phyloP scores from a whole-genome alignment of 2,888 invertebrate species.

The Crepidodera aurea region DNA sequence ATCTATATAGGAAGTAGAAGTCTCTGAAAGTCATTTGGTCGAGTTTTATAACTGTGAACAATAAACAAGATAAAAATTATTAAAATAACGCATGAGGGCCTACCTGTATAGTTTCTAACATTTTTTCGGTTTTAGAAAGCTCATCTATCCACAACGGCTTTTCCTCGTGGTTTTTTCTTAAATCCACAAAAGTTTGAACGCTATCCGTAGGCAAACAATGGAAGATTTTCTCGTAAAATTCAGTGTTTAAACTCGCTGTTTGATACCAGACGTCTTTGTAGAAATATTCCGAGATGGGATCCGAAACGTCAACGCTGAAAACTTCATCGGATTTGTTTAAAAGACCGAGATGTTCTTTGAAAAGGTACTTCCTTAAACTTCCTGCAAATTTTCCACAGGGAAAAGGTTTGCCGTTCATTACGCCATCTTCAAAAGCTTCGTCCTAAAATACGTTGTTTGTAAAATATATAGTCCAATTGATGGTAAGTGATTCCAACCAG shows the following conservation, averaged over 20 bases:
- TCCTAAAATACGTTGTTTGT: conserved; percentile 67
- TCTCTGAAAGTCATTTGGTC: too few species aligned
- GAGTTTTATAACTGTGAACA: too few species aligned
- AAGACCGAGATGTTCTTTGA: conserved; percentile 90
- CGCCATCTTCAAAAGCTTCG: conserved; percentile 79
- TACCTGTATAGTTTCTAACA: conserved; percentile 78
- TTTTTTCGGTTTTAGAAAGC: conserved; percentile 74
- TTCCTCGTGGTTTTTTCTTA: conserved; percentile 80
- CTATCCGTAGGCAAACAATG: conserved; percentile 88
- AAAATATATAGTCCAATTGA: too few species aligned
- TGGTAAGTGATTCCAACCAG: too few species aligned
- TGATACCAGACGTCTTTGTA: conserved; percentile 85
- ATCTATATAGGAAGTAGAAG: too few species aligned
- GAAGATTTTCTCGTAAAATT: conserved; percentile 91
- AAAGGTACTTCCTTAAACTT: conserved; percentile 82
- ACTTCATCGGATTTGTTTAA: conserved; percentile 61
- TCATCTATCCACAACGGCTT: conserved; percentile 77
- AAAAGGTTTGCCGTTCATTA: conserved; percentile 83
- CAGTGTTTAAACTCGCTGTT: conserved; percentile 83
- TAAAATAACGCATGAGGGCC: conserved; percentile 16
- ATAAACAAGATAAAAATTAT: too few species aligned
- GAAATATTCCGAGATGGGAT: conserved; percentile 83
- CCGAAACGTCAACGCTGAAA: conserved; percentile 70
- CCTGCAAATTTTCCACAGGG: conserved; percentile 89
- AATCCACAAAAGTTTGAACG: conserved; percentile 78